Percentiles rank a stretch among this genome's conserved stretches.
phyloP scores from a whole-genome alignment of 2,113 vertebrate genomes.

The Pedetes capensis region DNA sequence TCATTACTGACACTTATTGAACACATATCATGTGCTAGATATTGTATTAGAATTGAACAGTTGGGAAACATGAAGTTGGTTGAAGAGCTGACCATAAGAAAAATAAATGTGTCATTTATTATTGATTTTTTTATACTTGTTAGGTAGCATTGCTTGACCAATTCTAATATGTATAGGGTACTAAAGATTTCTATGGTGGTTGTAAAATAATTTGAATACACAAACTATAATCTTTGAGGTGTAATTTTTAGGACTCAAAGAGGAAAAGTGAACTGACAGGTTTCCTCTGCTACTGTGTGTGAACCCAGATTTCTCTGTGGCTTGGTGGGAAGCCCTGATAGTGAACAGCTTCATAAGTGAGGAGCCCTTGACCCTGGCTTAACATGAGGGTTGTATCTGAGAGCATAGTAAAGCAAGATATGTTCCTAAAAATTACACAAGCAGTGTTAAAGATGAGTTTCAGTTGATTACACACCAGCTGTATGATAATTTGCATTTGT shows the following conservation, averaged over 20 bases:
- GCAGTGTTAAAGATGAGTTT: not conserved
- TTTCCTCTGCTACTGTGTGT: not conserved
- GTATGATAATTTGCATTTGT: conserved; percentile 15
- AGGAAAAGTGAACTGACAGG: not conserved
- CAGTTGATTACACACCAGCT: not conserved
- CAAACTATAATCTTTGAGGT: not conserved
- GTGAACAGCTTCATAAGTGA: not conserved
- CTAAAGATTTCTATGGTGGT: not conserved
- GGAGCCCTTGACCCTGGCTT: not conserved
- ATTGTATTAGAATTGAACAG: not conserved
- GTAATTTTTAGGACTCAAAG: conserved; percentile 1
- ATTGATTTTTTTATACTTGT: not conserved
- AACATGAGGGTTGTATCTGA: not conserved
- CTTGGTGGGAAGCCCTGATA: not conserved
- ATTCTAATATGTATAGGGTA: not conserved
- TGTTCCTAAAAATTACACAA: not conserved
- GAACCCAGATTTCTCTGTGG: not conserved
- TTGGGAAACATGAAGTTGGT: not conserved
- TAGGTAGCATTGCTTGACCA: not conserved
- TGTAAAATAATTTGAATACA: not conserved
- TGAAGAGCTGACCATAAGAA: not conserved
- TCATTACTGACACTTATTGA: not conserved
- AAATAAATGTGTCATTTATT: not conserved
- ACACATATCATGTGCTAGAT: not conserved
- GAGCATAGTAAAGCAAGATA: not conserved